These are phyloP conservation scores for Zelostemma sp. DNA, from an alignment of 1,140 invertebrate species.

Conservation along the genomic window DNA sequence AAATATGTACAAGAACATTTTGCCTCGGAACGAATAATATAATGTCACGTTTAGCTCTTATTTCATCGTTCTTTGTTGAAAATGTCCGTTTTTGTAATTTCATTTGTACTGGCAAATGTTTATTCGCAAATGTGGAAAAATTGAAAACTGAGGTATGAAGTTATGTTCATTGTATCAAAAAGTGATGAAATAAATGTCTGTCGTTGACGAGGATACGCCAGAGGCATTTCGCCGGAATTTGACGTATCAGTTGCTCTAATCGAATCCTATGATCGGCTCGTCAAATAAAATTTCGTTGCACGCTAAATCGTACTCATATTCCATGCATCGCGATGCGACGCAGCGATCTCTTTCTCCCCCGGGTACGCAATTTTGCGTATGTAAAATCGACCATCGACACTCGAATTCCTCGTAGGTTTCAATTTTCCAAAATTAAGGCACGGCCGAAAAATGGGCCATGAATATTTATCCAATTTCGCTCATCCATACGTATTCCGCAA, in stretches of 20 bases:
- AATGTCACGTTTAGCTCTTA: too few relatives aligned
- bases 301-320: slow-evolving; percentile 3
- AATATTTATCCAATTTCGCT: slow-evolving; percentile 3
- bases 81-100: too few relatives aligned
- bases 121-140: too few relatives aligned
- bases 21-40: too few relatives aligned
- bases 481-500: background rate
- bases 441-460: background rate
- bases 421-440: slow-evolving; percentile 8
- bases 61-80: too few relatives aligned
- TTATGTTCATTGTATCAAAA: too few relatives aligned
- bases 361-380: background rate
- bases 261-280: background rate
- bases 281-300: background rate
- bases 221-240: background rate
- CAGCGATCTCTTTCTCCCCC: background rate
- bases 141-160: too few relatives aligned
- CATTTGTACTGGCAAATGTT: too few relatives aligned
- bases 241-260: background rate
- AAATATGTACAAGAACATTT: too few relatives aligned
- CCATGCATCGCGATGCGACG: background rate
- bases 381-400: slow-evolving; percentile 4
- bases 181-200: too few relatives aligned
- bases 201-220: background rate
- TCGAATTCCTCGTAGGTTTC: slow-evolving; percentile 3